Evolutionary conservation across 2,797 vertebrate species (phyloP).

Genomic region (Hipposideros larvatus): DNA sequence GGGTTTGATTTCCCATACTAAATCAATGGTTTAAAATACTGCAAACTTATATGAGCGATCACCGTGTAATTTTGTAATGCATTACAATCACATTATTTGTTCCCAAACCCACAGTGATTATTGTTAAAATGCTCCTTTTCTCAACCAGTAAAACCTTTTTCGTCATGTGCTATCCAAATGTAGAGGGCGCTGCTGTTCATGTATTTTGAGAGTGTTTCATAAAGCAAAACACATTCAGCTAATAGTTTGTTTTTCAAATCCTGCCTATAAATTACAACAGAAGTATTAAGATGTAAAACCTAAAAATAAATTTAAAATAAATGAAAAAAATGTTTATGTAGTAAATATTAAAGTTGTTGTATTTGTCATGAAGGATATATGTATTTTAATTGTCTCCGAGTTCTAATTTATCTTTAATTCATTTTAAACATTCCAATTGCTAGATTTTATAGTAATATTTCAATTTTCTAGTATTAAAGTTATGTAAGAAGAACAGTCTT

Average conservation of each 20-base stretch:
- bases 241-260: conserved; percentile 85
- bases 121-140: conserved; percentile 79
- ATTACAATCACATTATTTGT: conserved; percentile 63
- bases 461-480: neutral
- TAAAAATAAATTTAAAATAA: conserved; percentile 84
- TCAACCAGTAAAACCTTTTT: conserved; percentile 71
- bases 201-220: conserved; percentile 85
- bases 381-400: neutral
- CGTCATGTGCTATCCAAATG: conserved; percentile 81
- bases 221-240: conserved; percentile 80
- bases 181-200: conserved; percentile 92
- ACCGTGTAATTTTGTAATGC: conserved; percentile 46
- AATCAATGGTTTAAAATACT: conserved; percentile 64
- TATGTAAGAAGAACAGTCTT: neutral
- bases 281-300: conserved; percentile 83
- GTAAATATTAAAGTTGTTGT: conserved; percentile 59
- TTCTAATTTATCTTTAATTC: conserved; percentile 38
- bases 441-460: conserved; percentile 38
- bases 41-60: conserved; percentile 32
- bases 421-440: neutral
- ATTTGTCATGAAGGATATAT: conserved; percentile 24
- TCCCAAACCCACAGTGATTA: conserved; percentile 67
- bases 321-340: conserved; percentile 78
- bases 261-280: conserved; percentile 81
- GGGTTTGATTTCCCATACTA: conserved; percentile 34